Evolutionary conservation across 1,140 invertebrate species (phyloP), one percentile per base, ranked within the genome.

Genomic region (Solen grandis): DNA sequence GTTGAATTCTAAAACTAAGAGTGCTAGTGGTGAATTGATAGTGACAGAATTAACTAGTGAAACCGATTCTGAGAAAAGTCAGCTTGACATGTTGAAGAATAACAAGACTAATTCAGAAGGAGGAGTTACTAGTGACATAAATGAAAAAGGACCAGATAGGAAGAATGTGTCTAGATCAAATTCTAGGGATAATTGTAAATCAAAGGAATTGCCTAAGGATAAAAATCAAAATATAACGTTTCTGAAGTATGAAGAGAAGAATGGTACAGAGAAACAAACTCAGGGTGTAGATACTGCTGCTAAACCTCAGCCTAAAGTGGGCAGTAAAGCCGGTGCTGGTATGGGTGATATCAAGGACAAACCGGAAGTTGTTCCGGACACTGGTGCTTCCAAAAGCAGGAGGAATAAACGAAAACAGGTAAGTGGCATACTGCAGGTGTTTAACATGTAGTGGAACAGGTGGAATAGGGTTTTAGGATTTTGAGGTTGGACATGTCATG

Each of bases 221-320:
- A 78, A 36, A 50, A 78, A 78, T 60, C 75, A 78, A 69, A 78
- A 78, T 78, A 78, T 78, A 60, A 78, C 75, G 4, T 78, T 57
- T 41, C 14, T 78, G 55, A 78, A 78, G 66, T 41, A 78, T 78
- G 75, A 60, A 27, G 75, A 70, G 13, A n/a, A n/a, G n/a, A n/a
- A n/a, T n/a, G n/a, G n/a, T n/a, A n/a, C n/a, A n/a, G n/a, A n/a
- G n/a, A 22, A 8, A 8, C 52, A 54, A 25, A 54, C 19, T 25
- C 1, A 54, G 27, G 52, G 19, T 4, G 52, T 25, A 25, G 52
- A 25, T 22, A 54, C n/a, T 22, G 52, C 52, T 22, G 52, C 13
- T 50, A 50, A 50, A 50, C 13, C 46, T 13, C 46, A 50, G n/a
- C 13, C 46, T 50, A 50, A 13, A 13, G 46, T 13, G 13, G 46